Percentiles rank a stretch among this genome's conserved stretches.
These are phyloP conservation scores for Notothenia rossii DNA, from an alignment of 2,113 vertebrate species.

Conservation along the genomic window DNA sequence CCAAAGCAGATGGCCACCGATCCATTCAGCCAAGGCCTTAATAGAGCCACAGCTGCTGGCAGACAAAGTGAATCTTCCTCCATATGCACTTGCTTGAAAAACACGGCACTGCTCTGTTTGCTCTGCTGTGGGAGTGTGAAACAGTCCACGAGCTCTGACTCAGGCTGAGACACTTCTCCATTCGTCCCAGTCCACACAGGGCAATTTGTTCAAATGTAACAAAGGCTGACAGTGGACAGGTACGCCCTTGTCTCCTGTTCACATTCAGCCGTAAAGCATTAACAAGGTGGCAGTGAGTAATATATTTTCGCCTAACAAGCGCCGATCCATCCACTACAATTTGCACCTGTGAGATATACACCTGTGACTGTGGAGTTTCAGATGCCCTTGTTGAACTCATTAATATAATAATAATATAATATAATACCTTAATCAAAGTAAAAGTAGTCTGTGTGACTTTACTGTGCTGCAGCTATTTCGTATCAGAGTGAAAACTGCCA, in stretches of 20 bases:
- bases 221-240: conserved; percentile 22
- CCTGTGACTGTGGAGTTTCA: not conserved
- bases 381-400: conserved; percentile 25
- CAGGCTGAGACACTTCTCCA: conserved; percentile 17
- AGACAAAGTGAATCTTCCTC: conserved; percentile 82
- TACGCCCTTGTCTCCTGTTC: not conserved
- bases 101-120: conserved; percentile 54
- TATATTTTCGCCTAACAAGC: conserved; percentile 25
- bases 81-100: conserved; percentile 79
- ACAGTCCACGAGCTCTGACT: conserved; percentile 51
- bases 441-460: conserved; percentile 1
- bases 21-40: conserved; percentile 75
- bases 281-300: conserved; percentile 18
- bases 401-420: conserved; percentile 5
- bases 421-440: not conserved
- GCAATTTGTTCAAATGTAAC: conserved; percentile 53
- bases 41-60: conserved; percentile 81
- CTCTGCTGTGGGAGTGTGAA: conserved; percentile 45
- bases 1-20: conserved; percentile 79
- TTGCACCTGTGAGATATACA: conserved; percentile 14
- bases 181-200: conserved; percentile 8
- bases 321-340: not conserved
- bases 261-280: conserved; percentile 16
- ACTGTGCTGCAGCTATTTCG: not conserved
- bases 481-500: too few species aligned